Percentiles rank a stretch among this genome's conserved stretches.
These are phyloP conservation scores for Monochamus saltuarius DNA, from an alignment of 1,140 invertebrate species.

Conservation along the genomic window DNA sequence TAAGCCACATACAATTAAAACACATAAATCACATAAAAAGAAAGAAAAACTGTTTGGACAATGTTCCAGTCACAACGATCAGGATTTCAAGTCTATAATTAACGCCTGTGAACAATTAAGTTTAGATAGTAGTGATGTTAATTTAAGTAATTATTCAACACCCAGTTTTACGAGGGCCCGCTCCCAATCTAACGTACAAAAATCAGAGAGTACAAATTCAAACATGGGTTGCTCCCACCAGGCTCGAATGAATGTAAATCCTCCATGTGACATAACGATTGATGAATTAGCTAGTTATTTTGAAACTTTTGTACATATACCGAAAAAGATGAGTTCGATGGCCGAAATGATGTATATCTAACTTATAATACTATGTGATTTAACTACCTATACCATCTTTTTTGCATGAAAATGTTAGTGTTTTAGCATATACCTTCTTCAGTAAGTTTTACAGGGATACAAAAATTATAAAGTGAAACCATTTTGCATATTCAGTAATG, in stretches of 20 bases:
- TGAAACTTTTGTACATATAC: slow-evolving; percentile 90
- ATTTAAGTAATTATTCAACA: slow-evolving; percentile 35
- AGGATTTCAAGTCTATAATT: slow-evolving; percentile 47
- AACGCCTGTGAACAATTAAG: slow-evolving; percentile 47
- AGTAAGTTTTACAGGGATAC: too few species aligned
- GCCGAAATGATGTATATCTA: slow-evolving; percentile 96
- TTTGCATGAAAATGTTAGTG: too few species aligned
- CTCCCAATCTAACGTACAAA: slow-evolving; percentile 8
- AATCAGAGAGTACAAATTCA: slow-evolving; percentile 14
- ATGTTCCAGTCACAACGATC: slow-evolving; percentile 32
- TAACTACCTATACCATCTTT: too few species aligned
- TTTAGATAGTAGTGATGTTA: slow-evolving; percentile 36
- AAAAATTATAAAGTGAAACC: too few species aligned
- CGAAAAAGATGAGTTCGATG: slow-evolving; percentile 95
- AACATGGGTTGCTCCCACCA: slow-evolving; percentile 60
- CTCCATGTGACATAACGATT: slow-evolving; percentile 78
- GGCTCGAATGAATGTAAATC: slow-evolving; percentile 58
- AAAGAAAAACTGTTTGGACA: slow-evolving; percentile 43
- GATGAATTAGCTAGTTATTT: slow-evolving; percentile 91
- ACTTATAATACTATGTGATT: slow-evolving; percentile 9
- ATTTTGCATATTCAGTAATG: too few species aligned
- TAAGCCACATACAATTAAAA: slow-evolving; percentile 10
- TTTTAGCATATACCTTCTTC: too few species aligned
- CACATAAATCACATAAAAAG: slow-evolving; percentile 19
- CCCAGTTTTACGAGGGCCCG: slow-evolving; percentile 38